These are phyloP conservation scores for Echinops telfairi DNA, from an alignment of 2,113 vertebrate genomes.

Conservation along the genomic window DNA sequence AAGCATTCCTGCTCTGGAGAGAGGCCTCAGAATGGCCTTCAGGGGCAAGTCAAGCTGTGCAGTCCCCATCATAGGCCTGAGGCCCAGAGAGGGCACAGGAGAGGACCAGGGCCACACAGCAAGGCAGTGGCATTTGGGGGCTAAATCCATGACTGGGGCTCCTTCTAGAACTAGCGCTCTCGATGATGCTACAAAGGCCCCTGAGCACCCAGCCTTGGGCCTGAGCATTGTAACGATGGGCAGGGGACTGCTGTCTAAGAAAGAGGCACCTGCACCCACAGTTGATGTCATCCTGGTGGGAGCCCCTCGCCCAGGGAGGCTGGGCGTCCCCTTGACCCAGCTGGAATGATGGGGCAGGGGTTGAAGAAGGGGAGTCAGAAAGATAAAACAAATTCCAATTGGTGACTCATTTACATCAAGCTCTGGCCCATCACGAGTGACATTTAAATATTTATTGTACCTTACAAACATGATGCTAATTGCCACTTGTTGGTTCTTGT, in stretches of 20 bases:
- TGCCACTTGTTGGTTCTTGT: background rate
- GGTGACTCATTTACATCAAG: background rate
- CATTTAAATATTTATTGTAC: slow-evolving; percentile 29
- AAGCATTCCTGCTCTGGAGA: background rate
- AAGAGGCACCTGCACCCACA: background rate
- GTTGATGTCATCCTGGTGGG: background rate
- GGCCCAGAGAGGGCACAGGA: background rate
- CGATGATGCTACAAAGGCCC: background rate
- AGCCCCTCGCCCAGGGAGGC: background rate
- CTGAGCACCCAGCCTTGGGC: background rate
- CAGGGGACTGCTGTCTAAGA: slow-evolving; percentile 6
- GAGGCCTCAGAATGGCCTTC: background rate
- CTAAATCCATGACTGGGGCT: background rate
- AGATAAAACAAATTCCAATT: background rate
- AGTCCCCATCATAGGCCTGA: background rate
- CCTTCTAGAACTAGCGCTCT: no score
- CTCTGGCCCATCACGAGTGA: no score
- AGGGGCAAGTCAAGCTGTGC: background rate
- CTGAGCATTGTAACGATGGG: background rate
- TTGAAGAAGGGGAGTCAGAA: background rate
- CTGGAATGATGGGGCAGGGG: accelerated
- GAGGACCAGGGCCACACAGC: background rate
- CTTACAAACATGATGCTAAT: slow-evolving; percentile 24
- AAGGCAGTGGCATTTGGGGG: background rate
- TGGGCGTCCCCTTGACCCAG: background rate